phyloP scores from a whole-genome alignment of 2,113 vertebrate genomes.

The Mugil cephalus region DNA sequence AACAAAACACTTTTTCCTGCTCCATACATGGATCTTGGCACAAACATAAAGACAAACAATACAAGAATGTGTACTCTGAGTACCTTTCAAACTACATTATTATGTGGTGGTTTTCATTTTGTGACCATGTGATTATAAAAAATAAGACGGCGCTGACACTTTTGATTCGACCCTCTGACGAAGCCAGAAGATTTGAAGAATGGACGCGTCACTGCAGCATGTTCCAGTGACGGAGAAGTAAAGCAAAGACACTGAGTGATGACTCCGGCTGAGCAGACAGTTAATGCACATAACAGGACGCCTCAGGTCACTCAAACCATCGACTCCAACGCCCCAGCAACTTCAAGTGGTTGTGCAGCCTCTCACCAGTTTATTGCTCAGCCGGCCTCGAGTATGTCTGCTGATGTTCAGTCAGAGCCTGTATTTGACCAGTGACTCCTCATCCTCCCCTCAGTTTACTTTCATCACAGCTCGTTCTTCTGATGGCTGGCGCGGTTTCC shows the following conservation, averaged over 20 bases:
- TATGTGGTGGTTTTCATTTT: too few species aligned
- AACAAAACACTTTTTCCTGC: too few species aligned
- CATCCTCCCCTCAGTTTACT: background rate
- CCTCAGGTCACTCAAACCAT: background rate
- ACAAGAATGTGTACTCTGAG: too few species aligned
- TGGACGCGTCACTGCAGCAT: background rate
- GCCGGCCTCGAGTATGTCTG: background rate
- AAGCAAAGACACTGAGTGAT: background rate
- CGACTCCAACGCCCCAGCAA: background rate
- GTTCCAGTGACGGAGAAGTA: background rate
- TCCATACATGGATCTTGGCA: too few species aligned
- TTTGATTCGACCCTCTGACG: background rate
- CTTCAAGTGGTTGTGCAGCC: background rate
- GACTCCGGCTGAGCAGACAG: background rate
- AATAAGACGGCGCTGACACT: too few species aligned
- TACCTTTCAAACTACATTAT: too few species aligned
- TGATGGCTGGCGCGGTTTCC: conserved; percentile 82
- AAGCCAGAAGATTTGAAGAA: background rate
- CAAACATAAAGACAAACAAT: too few species aligned
- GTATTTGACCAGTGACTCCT: background rate
- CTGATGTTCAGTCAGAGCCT: background rate
- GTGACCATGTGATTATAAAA: too few species aligned
- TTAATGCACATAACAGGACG: background rate
- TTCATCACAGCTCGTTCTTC: conserved; percentile 88
- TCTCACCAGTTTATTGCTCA: background rate